Base-by-base conservation (phyloP, 2,797 vertebrate species). In the Phylloscopus collybita region DNA sequence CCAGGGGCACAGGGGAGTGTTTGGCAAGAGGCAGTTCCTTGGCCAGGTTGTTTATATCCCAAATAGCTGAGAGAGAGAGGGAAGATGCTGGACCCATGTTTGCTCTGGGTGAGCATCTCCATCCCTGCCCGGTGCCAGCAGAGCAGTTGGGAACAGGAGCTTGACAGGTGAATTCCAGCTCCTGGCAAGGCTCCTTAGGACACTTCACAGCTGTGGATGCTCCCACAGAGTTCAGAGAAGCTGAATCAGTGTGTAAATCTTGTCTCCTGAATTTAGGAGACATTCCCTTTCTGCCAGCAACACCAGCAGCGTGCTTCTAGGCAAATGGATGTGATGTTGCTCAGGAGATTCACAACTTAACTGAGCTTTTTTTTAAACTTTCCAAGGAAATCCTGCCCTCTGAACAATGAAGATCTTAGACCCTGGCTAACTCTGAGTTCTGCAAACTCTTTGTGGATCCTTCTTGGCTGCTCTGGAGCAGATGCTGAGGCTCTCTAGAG, bases 401-500 rank as follows among this genome's bases (percentile, higher is more conserved):
- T 78, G 91, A 96, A 95, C 92, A 69, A 97, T 95, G 94, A 97
- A 92, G 95, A 95, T 70, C 93, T 83, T 96, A 74, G 95, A 97
- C 61, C 95, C 94, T 1, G 96, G 95, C 45, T 96, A 97, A 96
- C 87, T n/a, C 75, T 40, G 23, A 59, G 76, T 73, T 0, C 42
- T 16, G 4, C 66, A n/a, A 20, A 8, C 13, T 30, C 13, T 18
- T 1, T 7, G 16, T 20, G 38, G 51, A 29, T 50, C 84, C 78
- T 16, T 49, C 44, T 26, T 49, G 1, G 12, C 84, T 79, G 56
- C 45, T 40, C 74, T 42, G 90, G 76, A 67, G 84, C 92, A 88
- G 93, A 91, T 93, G 84, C 82, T 95, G 81, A 78, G 74, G 45
- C 47, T 56, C 61, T 65, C 42, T 1, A 6, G 69, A 36, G 79